Base-by-base conservation (phyloP, 2,113 vertebrate genomes). In the Cebidichthys violaceus region DNA sequence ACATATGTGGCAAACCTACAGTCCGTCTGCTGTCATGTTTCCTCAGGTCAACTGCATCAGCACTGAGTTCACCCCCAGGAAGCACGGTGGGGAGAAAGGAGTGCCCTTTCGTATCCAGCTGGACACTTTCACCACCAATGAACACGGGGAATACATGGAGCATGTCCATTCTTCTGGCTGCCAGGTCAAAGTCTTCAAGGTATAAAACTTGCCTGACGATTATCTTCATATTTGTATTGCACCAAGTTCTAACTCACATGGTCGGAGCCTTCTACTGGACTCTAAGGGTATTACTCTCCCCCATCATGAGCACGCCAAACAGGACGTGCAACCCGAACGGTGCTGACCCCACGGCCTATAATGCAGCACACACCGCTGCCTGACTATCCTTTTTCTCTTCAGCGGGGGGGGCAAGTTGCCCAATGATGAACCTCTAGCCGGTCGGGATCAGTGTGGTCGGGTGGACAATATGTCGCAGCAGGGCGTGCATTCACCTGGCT, bases 171-270 rank as follows among this genome's bases (percentile, higher is more conserved):
- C 97, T 0, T 96, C 96, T 90, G 98, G 97, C 95, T 99, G 97
- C 93, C 97, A 98, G 94, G 95, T 99, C 94, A 99, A 98, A 95
- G 98, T 99, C 70, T 99, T 99, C 93, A 99, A 99, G 97, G 98
- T 99, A 93, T 0, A 35, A 68, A 5, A 0, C 67, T 17, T 31
- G 15, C 4, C 35, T 55, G 31, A 27, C n/a, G 11, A 9, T 2
- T n/a, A 13, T 17, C 57, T 9, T 15, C 55, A 45, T 22, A 2
- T 41, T 29, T 33, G 50, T 70, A 11, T 33, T 69, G 13, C 15
- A 10, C 20, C 13, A 71, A 20, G 52, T 43, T 52, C 50, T 52
- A 52, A 52, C 20, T 52, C 7, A n/a, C 13, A 22, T 8, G n/a
- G 50, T 3, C 8, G 0, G 6, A 52, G 47, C 18, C 47, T 20